phyloP scores from a whole-genome alignment of 2,113 vertebrate species.

The Anolis carolinensis region DNA sequence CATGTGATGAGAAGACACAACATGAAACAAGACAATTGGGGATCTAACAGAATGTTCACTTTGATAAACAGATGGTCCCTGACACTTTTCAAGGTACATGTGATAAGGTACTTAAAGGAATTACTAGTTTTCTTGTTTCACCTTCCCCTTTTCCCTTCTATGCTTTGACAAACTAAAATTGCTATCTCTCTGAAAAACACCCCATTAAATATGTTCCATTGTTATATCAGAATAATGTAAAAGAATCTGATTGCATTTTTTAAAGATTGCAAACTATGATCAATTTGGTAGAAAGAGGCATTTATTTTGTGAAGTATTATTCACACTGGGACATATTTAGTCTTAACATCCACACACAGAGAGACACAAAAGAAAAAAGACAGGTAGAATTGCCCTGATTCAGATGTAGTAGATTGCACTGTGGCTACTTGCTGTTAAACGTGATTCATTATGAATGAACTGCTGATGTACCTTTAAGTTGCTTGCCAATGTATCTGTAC shows the following conservation, averaged over 20 bases:
- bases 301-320: background rate
- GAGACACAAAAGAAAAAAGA: background rate
- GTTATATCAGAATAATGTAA: background rate
- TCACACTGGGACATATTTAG: background rate
- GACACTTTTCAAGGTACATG: no score
- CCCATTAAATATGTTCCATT: background rate
- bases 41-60: no score
- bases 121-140: no score
- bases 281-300: background rate
- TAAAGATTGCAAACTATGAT: background rate
- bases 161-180: no score
- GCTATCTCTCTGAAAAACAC: no score
- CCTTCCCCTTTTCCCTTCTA: no score
- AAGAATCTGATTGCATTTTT: background rate
- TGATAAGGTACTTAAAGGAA: no score
- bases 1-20: no score
- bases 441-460: background rate
- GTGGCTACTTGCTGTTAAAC: background rate
- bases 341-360: no score
- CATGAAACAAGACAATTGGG: no score
- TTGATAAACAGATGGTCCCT: no score
- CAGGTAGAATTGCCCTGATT: background rate
- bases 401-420: background rate
- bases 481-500: background rate
- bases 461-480: background rate